Evolutionary conservation across 2,113 vertebrate genomes (phyloP).

Genomic region (Panurus biarmicus): DNA sequence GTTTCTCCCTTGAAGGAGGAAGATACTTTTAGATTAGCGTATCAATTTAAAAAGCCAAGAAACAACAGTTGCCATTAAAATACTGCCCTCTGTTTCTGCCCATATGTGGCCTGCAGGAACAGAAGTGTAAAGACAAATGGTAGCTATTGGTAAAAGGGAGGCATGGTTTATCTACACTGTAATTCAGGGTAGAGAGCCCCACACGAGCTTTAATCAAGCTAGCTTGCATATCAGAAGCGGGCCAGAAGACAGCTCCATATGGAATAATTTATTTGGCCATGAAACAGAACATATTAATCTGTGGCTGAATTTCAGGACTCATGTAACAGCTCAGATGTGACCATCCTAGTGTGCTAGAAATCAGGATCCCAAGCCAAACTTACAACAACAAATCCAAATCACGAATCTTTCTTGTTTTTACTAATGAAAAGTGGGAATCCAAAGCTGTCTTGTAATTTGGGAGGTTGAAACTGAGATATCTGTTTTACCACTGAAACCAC

Average conservation of each 20-base stretch:
- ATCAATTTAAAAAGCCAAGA: not conserved
- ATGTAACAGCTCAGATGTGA: not conserved
- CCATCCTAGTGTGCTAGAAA: not conserved
- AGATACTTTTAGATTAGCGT: not conserved
- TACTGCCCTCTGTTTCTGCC: not conserved
- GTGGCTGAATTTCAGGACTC: constrained; percentile 35
- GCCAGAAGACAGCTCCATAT: constrained; percentile 32
- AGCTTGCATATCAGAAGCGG: not conserved
- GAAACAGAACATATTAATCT: not conserved
- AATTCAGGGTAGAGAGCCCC: not conserved
- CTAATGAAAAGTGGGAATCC: not conserved
- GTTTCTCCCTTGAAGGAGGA: not conserved
- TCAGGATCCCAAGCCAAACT: not conserved
- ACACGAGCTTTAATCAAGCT: constrained; percentile 27
- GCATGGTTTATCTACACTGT: not conserved
- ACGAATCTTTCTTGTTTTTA: not conserved
- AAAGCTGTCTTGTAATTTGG: not conserved
- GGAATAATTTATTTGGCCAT: constrained; percentile 39
- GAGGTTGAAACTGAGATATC: not conserved
- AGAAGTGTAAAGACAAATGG: not conserved
- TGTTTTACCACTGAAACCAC: not conserved
- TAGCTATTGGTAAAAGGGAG: not conserved
- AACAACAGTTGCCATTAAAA: not conserved
- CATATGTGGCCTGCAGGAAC: not conserved
- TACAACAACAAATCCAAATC: constrained; percentile 15